Evolutionary conservation across 2,888 invertebrate species (phyloP).

Genomic region (Isoperla grammatica): DNA sequence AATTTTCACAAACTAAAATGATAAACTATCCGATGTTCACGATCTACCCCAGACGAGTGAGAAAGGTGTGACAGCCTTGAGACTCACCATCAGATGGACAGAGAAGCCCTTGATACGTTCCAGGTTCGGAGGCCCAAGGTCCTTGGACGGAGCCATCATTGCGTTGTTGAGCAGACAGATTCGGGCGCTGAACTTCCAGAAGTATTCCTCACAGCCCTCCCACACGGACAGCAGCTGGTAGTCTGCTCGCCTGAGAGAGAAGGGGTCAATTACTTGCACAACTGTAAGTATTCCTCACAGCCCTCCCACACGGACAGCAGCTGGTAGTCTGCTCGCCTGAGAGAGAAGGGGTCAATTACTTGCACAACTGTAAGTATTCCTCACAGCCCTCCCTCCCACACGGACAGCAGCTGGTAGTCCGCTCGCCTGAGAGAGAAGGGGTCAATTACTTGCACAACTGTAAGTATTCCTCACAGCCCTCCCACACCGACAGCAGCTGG

Average conservation of each 20-base stretch:
- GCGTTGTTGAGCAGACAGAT: slow-evolving; percentile 57
- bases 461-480: too few relatives aligned
- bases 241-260: slow-evolving; percentile 40
- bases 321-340: too few relatives aligned
- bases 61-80: not conserved
- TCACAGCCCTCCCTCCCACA: too few relatives aligned
- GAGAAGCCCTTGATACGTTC: slow-evolving; percentile 84
- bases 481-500: too few relatives aligned
- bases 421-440: too few relatives aligned
- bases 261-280: too few relatives aligned
- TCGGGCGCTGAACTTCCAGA: slow-evolving; percentile 64
- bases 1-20: not conserved
- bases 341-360: too few relatives aligned
- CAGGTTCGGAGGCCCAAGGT: slow-evolving; percentile 72
- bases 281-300: too few relatives aligned
- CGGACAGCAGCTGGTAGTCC: too few relatives aligned
- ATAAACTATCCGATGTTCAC: not conserved
- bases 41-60: not conserved
- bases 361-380: too few relatives aligned
- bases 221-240: slow-evolving; percentile 54
- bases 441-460: too few relatives aligned
- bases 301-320: too few relatives aligned
- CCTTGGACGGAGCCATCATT: slow-evolving; percentile 63
- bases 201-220: slow-evolving; percentile 70
- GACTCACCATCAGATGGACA: slow-evolving; percentile 64